Evolutionary conservation across 2,113 vertebrate species (phyloP).

Genomic region (Notechis scutatus): DNA sequence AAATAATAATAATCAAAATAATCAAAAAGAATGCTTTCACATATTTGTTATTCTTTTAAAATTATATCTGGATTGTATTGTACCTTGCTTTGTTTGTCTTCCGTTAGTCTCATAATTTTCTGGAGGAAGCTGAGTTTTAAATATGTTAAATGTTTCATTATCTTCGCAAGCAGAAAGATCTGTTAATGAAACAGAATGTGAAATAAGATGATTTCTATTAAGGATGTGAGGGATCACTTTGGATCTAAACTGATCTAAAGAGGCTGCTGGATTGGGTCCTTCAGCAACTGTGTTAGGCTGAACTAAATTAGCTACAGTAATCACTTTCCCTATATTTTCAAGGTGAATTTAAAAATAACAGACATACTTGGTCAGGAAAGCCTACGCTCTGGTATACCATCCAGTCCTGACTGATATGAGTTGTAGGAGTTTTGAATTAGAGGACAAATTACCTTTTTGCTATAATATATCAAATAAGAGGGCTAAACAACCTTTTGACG

Average conservation of each 20-base stretch:
- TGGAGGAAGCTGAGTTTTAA: constrained; percentile 76
- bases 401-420: neutral
- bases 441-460: neutral
- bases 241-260: neutral
- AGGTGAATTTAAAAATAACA: neutral
- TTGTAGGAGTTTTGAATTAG: neutral
- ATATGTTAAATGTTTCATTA: constrained; percentile 63
- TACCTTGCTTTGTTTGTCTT: constrained; percentile 50
- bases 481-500: neutral
- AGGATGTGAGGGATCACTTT: neutral
- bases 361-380: neutral
- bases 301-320: neutral
- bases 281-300: neutral
- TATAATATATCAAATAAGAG: neutral
- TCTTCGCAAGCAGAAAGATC: constrained; percentile 55
- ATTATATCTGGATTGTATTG: constrained; percentile 2
- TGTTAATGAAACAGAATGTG: constrained; percentile 45
- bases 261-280: neutral
- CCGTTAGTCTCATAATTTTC: constrained; percentile 57
- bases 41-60: neutral
- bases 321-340: neutral
- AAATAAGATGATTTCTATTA: neutral
- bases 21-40: neutral
- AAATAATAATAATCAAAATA: neutral
- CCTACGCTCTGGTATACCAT: too few species aligned